These are phyloP conservation scores for Embiotoca jacksoni DNA, from an alignment of 2,113 vertebrate genomes.

Conservation along the genomic window DNA sequence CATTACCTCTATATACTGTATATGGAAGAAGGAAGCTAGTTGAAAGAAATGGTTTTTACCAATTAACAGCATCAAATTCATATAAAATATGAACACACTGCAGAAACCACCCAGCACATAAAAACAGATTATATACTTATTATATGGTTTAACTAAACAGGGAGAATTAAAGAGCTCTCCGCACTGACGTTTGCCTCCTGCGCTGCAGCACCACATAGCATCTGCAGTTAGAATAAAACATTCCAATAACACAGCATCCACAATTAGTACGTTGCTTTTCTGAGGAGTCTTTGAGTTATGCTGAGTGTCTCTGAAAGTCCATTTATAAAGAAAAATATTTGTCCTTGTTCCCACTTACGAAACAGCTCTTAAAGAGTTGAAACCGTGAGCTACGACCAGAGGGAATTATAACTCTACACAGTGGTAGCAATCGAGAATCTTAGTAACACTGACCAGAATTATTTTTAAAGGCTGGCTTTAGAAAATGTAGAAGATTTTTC, in stretches of 20 bases:
- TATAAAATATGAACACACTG: conserved; percentile 56
- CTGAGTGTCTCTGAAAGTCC: neutral
- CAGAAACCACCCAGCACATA: conserved; percentile 51
- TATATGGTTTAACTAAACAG: conserved; percentile 49
- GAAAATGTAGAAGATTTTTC: too few relatives aligned
- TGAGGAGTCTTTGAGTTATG: conserved; percentile 18
- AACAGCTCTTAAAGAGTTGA: neutral
- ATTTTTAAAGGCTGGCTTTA: neutral
- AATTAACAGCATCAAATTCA: conserved; percentile 59
- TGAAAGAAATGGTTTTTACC: conserved; percentile 53
- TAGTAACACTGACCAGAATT: neutral
- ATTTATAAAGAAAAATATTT: conserved; percentile 6
- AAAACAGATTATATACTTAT: conserved; percentile 57
- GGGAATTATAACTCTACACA: neutral
- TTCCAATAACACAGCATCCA: conserved; percentile 38
- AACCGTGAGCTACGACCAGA: neutral
- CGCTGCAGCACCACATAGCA: conserved; percentile 34
- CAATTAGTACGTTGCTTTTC: conserved; percentile 37
- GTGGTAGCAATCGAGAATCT: conserved; percentile 4
- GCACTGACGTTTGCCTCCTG: conserved; percentile 24
- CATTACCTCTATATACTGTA: conserved; percentile 30
- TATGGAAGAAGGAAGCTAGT: conserved; percentile 40
- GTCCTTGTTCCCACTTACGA: neutral
- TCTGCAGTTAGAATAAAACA: conserved; percentile 47
- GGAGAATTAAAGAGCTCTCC: conserved; percentile 22